phyloP scores from a whole-genome alignment of 2,888 invertebrate species.

The Polyommatus iphigenia region DNA sequence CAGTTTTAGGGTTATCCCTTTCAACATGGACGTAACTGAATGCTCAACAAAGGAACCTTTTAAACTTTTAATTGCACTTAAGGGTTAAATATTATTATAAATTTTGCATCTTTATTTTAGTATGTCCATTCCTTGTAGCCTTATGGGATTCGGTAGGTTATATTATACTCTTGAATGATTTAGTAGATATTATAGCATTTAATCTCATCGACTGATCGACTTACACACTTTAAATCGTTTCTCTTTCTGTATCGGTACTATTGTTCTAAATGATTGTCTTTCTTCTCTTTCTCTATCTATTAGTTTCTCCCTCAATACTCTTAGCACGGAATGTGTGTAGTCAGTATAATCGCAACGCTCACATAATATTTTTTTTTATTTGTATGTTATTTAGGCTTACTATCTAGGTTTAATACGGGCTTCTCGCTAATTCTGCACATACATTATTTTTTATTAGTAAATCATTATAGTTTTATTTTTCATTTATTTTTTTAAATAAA shows the following conservation, averaged over 20 bases:
- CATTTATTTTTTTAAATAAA: conserved; percentile 66
- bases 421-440: conserved; percentile 46
- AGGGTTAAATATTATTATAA: conserved; percentile 48
- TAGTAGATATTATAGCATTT: conserved; percentile 60
- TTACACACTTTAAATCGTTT: conserved; percentile 52
- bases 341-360: conserved; percentile 58
- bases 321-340: conserved; percentile 62
- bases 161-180: conserved; percentile 57
- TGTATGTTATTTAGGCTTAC: conserved; percentile 47
- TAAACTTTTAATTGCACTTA: conserved; percentile 74
- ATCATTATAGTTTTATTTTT: conserved; percentile 55
- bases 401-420: conserved; percentile 45
- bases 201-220: conserved; percentile 64
- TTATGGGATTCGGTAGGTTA: conserved; percentile 55
- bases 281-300: conserved; percentile 58
- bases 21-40: conserved; percentile 46
- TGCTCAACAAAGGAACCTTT: conserved; percentile 65
- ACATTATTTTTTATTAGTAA: conserved; percentile 50
- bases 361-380: conserved; percentile 44
- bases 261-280: conserved; percentile 44
- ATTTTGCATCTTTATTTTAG: conserved; percentile 48
- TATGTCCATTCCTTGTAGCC: conserved; percentile 65
- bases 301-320: conserved; percentile 47
- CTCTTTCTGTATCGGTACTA: conserved; percentile 51
- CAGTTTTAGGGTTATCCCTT: conserved; percentile 42